Evolutionary conservation across 2,888 invertebrate species (phyloP).

Genomic region (Thera obeliscata): DNA sequence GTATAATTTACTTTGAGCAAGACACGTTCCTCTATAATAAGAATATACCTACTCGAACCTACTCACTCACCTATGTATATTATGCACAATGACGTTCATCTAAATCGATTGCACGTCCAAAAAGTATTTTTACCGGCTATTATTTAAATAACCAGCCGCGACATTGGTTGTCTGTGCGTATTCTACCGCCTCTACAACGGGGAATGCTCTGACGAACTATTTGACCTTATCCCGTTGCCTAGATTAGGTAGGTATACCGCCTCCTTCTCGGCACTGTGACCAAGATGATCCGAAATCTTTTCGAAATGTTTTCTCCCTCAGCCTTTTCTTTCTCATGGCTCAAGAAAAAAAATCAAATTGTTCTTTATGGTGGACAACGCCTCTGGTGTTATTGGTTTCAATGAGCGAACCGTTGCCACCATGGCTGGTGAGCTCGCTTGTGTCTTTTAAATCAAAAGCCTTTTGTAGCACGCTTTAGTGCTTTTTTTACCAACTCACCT

Average conservation of each 20-base stretch:
- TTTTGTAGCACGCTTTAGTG: no score
- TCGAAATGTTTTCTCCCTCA: no score
- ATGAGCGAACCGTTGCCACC: no score
- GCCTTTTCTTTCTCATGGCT: no score
- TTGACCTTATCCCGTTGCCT: neutral
- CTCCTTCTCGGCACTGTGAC: neutral
- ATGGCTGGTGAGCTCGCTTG: no score
- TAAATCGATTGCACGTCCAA: neutral
- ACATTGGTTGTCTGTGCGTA: neutral
- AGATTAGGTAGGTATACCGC: neutral
- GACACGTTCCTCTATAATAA: neutral
- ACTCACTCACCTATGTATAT: neutral
- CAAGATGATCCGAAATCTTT: no score
- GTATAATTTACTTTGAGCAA: constrained; percentile 10
- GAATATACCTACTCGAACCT: neutral
- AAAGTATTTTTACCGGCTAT: neutral
- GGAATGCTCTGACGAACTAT: neutral
- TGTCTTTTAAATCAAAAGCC: no score
- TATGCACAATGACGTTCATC: neutral
- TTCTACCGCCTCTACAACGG: neutral
- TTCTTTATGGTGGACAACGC: no score
- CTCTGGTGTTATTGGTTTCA: no score
- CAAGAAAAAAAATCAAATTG: no score
- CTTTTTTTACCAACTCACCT: neutral
- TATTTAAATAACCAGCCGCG: neutral